These are phyloP conservation scores for Chydorus sphaericus DNA, from an alignment of 2,888 invertebrate genomes.

Conservation along the genomic window DNA sequence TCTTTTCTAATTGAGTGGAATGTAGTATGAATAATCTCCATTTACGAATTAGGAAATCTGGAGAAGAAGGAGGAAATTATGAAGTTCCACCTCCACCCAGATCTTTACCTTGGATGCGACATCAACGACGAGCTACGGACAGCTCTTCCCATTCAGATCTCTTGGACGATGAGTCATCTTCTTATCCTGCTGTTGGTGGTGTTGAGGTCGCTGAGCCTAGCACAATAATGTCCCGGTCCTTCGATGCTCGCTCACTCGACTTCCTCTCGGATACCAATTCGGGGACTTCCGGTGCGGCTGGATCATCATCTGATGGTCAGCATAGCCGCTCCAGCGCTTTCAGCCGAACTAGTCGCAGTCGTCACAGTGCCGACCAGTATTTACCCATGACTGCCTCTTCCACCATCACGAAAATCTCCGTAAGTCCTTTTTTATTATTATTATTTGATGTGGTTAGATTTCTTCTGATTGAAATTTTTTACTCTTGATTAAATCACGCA, in stretches of 20 bases:
- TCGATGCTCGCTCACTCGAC: conserved; percentile 5
- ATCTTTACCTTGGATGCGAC: conserved; percentile 21
- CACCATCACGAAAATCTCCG: conserved; percentile 43
- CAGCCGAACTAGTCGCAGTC: conserved; percentile 9
- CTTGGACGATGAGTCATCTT: not conserved
- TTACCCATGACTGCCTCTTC: conserved; percentile 37
- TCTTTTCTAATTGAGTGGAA: too few species aligned
- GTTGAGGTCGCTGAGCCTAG: too few species aligned
- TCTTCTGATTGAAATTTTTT: conserved; percentile 4
- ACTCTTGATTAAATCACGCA: conserved; percentile 27
- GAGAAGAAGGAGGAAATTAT: conserved; percentile 33
- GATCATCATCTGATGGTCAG: not conserved
- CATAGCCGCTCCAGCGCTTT: not conserved
- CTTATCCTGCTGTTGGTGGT: not conserved
- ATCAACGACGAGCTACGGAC: not conserved
- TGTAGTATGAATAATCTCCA: too few species aligned
- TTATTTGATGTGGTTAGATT: not conserved
- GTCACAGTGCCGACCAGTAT: conserved; percentile 30
- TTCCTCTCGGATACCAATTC: not conserved
- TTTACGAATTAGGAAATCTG: conserved; percentile 45
- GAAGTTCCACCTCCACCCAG: conserved; percentile 36
- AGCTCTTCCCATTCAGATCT: conserved; percentile 3
- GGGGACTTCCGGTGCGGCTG: not conserved
- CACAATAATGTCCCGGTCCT: conserved; percentile 14
- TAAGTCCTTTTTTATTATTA: conserved; percentile 27